Percentiles rank a stretch among this genome's conserved stretches.
phyloP scores from a whole-genome alignment of 2,888 invertebrate genomes.

The Cistogaster globosa region DNA sequence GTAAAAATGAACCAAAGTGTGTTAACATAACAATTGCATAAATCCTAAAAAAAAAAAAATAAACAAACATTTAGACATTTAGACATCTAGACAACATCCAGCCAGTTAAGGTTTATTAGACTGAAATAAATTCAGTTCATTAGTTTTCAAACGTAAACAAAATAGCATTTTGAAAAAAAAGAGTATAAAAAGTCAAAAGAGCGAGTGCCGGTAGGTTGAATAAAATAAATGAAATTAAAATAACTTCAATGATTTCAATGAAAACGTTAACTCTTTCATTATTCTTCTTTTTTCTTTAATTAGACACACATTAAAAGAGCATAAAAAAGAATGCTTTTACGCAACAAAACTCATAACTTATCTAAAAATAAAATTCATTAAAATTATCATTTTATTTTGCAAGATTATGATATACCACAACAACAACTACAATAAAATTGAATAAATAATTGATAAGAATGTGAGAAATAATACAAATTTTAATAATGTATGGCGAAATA shows the following conservation, averaged over 20 bases:
- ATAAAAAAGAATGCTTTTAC: neutral
- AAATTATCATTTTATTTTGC: constrained; percentile 59
- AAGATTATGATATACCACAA: constrained; percentile 54
- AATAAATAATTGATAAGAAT: constrained; percentile 48
- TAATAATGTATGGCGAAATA: constrained; percentile 34
- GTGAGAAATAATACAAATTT: constrained; percentile 7
- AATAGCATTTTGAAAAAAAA: constrained; percentile 53
- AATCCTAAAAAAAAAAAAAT: constrained; percentile 20
- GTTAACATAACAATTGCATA: constrained; percentile 40
- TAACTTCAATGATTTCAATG: constrained; percentile 38
- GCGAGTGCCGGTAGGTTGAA: neutral
- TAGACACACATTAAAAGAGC: neutral
- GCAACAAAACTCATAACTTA: constrained; percentile 38
- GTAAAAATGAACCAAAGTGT: constrained; percentile 43
- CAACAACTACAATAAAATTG: constrained; percentile 1
- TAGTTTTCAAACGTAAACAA: constrained; percentile 48
- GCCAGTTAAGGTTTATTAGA: constrained; percentile 15
- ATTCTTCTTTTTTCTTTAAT: neutral
- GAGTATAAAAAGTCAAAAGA: constrained; percentile 16
- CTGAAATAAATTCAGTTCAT: constrained; percentile 35
- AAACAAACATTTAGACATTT: constrained; percentile 15
- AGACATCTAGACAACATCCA: neutral
- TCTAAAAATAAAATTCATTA: constrained; percentile 37
- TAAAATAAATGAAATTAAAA: neutral
- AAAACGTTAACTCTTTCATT: neutral